phyloP scores from a whole-genome alignment of 1,140 invertebrate species.

The Cotesia chilonis region DNA sequence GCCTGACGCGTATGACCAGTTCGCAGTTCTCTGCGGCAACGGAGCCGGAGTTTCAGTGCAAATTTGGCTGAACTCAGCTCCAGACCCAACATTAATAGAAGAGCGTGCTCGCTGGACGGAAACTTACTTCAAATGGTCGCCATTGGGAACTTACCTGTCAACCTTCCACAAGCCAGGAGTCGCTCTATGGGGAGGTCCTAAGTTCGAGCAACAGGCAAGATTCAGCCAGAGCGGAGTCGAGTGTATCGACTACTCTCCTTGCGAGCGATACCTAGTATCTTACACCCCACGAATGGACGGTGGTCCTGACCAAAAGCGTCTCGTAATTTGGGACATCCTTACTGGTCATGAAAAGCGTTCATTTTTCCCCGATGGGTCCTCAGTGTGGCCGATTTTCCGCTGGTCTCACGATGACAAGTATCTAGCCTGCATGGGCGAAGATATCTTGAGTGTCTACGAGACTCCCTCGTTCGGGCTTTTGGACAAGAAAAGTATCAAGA shows the following conservation, averaged over 20 bases:
- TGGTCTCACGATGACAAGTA: conserved; percentile 98
- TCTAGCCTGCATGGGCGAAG: conserved; percentile 88
- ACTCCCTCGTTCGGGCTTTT: conserved; percentile 92
- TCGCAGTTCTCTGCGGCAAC: conserved; percentile 86
- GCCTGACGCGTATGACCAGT: conserved; percentile 95
- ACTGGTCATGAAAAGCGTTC: conserved; percentile 91
- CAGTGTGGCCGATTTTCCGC: conserved; percentile 91
- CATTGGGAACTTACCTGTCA: conserved; percentile 93
- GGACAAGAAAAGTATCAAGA: conserved; percentile 95
- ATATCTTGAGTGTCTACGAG: conserved; percentile 93
- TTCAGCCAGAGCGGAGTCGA: conserved; percentile 92
- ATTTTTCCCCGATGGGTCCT: conserved; percentile 85
- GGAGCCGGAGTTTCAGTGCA: conserved; percentile 78
- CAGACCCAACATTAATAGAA: conserved; percentile 84
- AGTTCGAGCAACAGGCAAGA: conserved; percentile 90
- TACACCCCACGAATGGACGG: conserved; percentile 82
- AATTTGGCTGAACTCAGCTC: conserved; percentile 90
- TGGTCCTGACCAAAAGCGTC: conserved; percentile 72
- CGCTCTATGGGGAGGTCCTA: conserved; percentile 95
- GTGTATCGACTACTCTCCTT: conserved; percentile 97
- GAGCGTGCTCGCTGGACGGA: conserved; percentile 94
- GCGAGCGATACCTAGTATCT: conserved; percentile 95
- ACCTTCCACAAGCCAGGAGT: conserved; percentile 96
- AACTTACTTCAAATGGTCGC: conserved; percentile 96
- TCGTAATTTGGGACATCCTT: conserved; percentile 95